Conservation (phyloP, 2,888 invertebrate genomes). For the Hyposoter didymator region DNA sequence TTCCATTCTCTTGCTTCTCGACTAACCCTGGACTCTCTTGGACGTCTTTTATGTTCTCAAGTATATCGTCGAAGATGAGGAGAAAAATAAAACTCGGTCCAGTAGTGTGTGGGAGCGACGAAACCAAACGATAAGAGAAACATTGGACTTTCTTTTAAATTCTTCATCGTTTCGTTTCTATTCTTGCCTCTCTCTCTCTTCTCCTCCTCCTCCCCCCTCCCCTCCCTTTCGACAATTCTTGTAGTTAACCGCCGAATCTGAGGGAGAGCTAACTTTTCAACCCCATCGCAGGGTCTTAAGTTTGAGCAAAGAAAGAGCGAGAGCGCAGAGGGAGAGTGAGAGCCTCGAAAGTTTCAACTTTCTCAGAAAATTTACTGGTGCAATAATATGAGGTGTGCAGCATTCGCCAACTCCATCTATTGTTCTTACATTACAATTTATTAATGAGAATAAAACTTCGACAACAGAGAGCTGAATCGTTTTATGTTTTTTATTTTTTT, state of each 20-base stretch:
- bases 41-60: slow-evolving; percentile 45
- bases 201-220: slow-evolving; percentile 1
- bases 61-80: slow-evolving; percentile 8
- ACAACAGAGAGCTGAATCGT: slow-evolving; percentile 31
- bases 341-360: slow-evolving; percentile 52
- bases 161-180: slow-evolving; percentile 26
- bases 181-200: neutral
- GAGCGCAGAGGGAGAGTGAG: slow-evolving; percentile 1
- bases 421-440: slow-evolving; percentile 51
- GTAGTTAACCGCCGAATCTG: slow-evolving; percentile 39
- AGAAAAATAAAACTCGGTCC: slow-evolving; percentile 18
- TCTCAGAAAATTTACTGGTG: slow-evolving; percentile 59
- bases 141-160: slow-evolving; percentile 47
- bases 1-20: slow-evolving; percentile 28
- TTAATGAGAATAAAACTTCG: slow-evolving; percentile 24
- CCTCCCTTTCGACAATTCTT: neutral
- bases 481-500: neutral
- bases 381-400: slow-evolving; percentile 44
- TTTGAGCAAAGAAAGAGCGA: neutral
- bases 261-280: slow-evolving; percentile 53
- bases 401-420: neutral
- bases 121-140: slow-evolving; percentile 63
- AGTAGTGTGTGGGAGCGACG: slow-evolving; percentile 29
- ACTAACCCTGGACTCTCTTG: slow-evolving; percentile 29
- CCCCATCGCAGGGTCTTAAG: slow-evolving; percentile 27